Conservation (phyloP, 2,797 vertebrate genomes). For the Gymnopithys bicolor region DNA sequence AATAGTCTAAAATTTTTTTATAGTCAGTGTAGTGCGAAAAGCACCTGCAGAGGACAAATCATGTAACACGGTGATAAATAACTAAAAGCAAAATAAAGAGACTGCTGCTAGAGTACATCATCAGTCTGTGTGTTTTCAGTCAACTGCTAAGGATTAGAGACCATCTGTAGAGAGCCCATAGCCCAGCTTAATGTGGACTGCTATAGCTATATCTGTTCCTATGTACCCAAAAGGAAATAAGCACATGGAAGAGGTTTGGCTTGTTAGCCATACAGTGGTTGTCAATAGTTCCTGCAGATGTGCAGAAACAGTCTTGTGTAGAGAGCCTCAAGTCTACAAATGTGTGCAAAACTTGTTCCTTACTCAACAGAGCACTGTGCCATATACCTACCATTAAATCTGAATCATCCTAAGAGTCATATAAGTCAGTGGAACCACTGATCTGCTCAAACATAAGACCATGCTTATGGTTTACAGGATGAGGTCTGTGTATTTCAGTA, state of each 20-base stretch:
- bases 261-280: neutral
- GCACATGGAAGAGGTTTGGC: neutral
- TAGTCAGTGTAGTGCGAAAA: neutral
- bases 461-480: neutral
- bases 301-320: neutral
- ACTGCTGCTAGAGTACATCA: neutral
- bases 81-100: slow-evolving; percentile 3
- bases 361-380: neutral
- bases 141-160: neutral
- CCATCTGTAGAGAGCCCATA: neutral
- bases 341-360: neutral
- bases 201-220: neutral
- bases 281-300: neutral
- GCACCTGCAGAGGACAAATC: neutral
- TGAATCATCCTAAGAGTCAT: neutral
- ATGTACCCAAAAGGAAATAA: neutral
- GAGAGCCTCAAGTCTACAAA: neutral
- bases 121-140: neutral
- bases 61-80: neutral
- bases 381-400: neutral
- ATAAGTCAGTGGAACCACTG: neutral
- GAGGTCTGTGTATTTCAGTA: neutral
- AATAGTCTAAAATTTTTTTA: neutral
- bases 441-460: neutral
- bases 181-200: neutral